phyloP scores from a whole-genome alignment of 2,888 invertebrate genomes.

The Ophioninae sp. region DNA sequence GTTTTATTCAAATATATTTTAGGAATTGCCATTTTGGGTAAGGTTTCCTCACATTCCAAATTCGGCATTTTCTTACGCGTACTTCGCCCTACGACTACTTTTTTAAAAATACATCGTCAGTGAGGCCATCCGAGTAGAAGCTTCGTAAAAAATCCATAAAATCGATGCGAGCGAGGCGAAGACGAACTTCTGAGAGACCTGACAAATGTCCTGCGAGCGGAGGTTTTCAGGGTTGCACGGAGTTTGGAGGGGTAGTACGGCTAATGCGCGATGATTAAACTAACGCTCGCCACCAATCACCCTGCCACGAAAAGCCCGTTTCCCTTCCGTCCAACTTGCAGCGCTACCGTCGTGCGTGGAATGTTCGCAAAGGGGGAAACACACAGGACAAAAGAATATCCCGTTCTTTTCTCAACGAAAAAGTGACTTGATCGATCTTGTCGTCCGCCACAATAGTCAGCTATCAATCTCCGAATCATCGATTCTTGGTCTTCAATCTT shows the following conservation, averaged over 20 bases:
- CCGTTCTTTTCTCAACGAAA: conserved; percentile 38
- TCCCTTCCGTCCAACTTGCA: conserved; percentile 60
- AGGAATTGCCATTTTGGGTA: too few species aligned
- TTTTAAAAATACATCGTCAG: not conserved
- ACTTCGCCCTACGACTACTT: not conserved
- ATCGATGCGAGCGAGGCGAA: conserved; percentile 45
- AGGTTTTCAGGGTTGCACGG: conserved; percentile 58
- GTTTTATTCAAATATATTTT: too few species aligned
- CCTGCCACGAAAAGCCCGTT: conserved; percentile 77
- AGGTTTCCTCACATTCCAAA: too few species aligned
- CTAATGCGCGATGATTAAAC: conserved; percentile 81
- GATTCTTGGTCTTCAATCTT: conserved; percentile 3
- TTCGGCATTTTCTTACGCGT: too few species aligned
- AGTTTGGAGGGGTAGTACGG: conserved; percentile 64
- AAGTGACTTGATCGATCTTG: conserved; percentile 35
- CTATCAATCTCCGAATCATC: conserved; percentile 27
- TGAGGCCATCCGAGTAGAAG: not conserved
- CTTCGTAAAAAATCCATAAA: conserved; percentile 44
- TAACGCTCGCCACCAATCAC: conserved; percentile 80
- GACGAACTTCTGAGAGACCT: conserved; percentile 52
- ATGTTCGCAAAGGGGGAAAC: conserved; percentile 34
- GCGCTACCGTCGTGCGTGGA: conserved; percentile 40
- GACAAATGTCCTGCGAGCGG: conserved; percentile 48
- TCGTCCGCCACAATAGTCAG: conserved; percentile 10
- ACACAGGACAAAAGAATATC: conserved; percentile 44